A percentile compares a stretch with the other conserved stretches of the same genome.
These are phyloP conservation scores for Rallus limicola DNA, from an alignment of 2,113 vertebrate species.

Conservation along the genomic window DNA sequence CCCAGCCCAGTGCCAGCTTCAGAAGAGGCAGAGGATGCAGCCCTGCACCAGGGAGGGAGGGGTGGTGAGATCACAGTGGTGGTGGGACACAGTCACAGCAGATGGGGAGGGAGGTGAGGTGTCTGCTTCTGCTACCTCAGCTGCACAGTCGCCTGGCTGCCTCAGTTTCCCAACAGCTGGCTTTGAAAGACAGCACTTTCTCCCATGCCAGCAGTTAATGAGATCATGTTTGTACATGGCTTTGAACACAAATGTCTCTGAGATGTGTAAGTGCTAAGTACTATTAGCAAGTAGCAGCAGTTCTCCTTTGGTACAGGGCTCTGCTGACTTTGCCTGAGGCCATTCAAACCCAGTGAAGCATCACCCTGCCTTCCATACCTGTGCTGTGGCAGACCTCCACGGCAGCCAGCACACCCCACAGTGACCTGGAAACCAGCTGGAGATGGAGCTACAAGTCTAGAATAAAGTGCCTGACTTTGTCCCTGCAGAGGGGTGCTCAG, in stretches of 20 bases:
- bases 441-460: background rate
- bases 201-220: conserved; percentile 1
- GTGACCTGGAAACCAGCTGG: background rate
- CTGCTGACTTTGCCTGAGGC: conserved; percentile 51
- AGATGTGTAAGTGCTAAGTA: conserved; percentile 23
- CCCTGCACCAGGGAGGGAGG: background rate
- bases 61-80: accelerated
- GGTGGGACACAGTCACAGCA: accelerated
- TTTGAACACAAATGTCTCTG: background rate
- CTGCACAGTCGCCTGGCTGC: background rate
- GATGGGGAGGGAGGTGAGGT: background rate
- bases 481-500: background rate
- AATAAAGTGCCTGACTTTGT: background rate
- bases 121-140: background rate
- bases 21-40: background rate
- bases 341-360: conserved; percentile 41
- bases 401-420: background rate
- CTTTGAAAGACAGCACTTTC: background rate
- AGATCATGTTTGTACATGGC: background rate
- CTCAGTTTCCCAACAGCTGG: conserved; percentile 21
- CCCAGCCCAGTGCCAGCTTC: background rate
- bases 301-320: background rate
- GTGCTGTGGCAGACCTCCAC: background rate
- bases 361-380: background rate
- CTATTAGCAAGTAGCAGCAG: conserved; percentile 50